Percentiles rank a stretch among this genome's conserved stretches.
phyloP scores from a whole-genome alignment of 2,113 vertebrate genomes.

The Penelope pileata region DNA sequence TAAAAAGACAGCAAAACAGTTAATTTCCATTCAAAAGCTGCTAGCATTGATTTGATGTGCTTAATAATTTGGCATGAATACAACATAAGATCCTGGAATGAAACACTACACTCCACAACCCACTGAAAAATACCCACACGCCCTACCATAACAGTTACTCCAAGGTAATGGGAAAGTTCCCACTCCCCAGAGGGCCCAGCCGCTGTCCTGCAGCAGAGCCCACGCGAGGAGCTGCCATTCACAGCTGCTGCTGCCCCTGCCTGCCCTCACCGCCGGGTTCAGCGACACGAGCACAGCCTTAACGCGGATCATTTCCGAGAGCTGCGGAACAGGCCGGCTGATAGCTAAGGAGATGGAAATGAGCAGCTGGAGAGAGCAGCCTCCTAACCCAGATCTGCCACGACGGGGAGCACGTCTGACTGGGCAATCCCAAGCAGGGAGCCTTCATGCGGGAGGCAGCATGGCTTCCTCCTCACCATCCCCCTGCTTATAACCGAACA shows the following conservation, averaged over 20 bases:
- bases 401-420: background rate
- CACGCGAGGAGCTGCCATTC: background rate
- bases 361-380: slow-evolving; percentile 19
- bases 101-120: background rate
- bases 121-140: background rate
- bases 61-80: background rate
- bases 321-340: background rate
- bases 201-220: background rate
- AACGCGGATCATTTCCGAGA: background rate
- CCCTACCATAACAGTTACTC: background rate
- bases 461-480: background rate
- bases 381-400: slow-evolving; percentile 43
- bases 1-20: background rate
- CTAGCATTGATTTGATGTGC: background rate
- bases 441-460: background rate
- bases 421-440: background rate
- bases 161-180: background rate
- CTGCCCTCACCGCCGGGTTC: background rate
- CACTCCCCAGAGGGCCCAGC: background rate
- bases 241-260: background rate
- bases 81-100: background rate
- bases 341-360: background rate
- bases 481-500: background rate
- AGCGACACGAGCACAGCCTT: background rate
- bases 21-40: background rate